Percentiles rank a stretch among this genome's conserved stretches.
phyloP scores from a whole-genome alignment of 2,113 vertebrate species.

The Calidris pugnax region DNA sequence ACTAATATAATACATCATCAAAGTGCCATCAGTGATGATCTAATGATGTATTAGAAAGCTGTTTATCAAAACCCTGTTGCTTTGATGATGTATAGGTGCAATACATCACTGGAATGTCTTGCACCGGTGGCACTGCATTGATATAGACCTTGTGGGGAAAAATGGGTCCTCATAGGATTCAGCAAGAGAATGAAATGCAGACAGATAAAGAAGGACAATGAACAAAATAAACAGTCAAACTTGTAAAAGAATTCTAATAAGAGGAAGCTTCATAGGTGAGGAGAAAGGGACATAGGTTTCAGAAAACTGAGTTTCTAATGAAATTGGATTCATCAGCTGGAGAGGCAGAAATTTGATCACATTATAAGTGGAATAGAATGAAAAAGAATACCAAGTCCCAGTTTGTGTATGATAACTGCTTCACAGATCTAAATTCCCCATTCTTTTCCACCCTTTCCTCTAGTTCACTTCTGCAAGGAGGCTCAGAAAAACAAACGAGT shows the following conservation, averaged over 20 bases:
- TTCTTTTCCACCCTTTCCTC: neutral
- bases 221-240: neutral
- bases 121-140: neutral
- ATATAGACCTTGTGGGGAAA: constrained; percentile 42
- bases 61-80: constrained; percentile 67
- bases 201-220: neutral
- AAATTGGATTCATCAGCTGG: neutral
- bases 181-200: neutral
- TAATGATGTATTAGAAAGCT: constrained; percentile 72
- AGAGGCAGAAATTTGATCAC: neutral
- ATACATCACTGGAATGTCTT: constrained; percentile 63
- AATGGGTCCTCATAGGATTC: constrained; percentile 1
- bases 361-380: neutral
- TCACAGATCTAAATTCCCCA: neutral
- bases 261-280: neutral
- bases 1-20: constrained; percentile 74
- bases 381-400: neutral
- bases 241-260: neutral
- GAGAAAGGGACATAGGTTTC: neutral
- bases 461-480: neutral
- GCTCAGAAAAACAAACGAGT: neutral
- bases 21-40: constrained; percentile 72
- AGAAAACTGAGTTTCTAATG: neutral
- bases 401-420: neutral
- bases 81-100: constrained; percentile 57